Base-by-base conservation (phyloP, 2,797 vertebrate genomes). In the Sciurus carolinensis region DNA sequence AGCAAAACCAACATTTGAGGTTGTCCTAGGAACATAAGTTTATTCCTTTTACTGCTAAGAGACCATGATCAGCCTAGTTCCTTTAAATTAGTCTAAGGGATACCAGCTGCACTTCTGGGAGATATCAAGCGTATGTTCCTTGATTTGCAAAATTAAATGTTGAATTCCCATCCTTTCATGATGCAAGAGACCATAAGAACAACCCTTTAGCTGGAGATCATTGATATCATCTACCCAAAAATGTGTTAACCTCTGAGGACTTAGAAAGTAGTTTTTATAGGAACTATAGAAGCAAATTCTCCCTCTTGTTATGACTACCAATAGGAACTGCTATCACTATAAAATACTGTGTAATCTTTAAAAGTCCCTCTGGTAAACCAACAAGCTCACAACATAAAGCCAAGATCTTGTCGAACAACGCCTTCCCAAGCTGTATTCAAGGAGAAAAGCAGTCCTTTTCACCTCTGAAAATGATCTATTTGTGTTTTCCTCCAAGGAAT, bases 341-440 rank as follows among this genome's bases (percentile, higher is more conserved):
- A 77, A 95, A 54, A 81, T 85, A 59, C 22, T 69, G 14, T 30
- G 47, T 72, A 81, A 50, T 91, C 88, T 93, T 93, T 96, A 24
- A 90, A 90, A 93, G 28, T 90, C 92, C 14, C 77, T 90, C 81
- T 93, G 44, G 72, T 88, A 95, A 96, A 82, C 72, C 73, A 93
- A 84, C 82, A 93, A 26, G 44, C 52, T 91, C 26, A 54, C 54
- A 84, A 87, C 95, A 71, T 91, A 73, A 50, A 93, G 73, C 42
- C 66, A 92, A 87, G 77, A 75, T 91, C 77, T 94, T 96, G 30
- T 97, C 83, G 91, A 85, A 47, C 17, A 22, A 95, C 39, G 26
- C 9, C 28, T 79, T 73, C 30, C 11, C 9, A 30, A 73, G n/a
- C 24, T 47, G 62, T 81, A 57, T 72, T 94, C 77, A 67, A 92